Evolutionary conservation across 2,888 invertebrate genomes (phyloP).

Genomic region (Aphrophora alni): DNA sequence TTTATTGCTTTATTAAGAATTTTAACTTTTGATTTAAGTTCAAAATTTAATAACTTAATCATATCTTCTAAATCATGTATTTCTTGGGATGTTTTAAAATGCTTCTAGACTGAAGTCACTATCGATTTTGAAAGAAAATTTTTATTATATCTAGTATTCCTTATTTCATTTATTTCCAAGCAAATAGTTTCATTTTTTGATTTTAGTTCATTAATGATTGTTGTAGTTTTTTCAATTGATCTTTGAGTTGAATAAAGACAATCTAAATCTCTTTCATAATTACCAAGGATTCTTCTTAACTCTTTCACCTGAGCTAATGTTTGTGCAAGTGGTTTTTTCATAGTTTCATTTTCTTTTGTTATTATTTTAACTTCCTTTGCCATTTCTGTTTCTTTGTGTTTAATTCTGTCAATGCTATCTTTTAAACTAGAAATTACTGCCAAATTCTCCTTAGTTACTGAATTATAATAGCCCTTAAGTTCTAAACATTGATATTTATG

Average conservation of each 20-base stretch:
- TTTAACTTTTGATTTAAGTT: background rate
- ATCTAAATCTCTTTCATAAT: constrained; percentile 30
- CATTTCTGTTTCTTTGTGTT: constrained; percentile 12
- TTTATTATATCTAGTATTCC: background rate
- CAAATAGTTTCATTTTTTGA: background rate
- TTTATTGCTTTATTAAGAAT: background rate
- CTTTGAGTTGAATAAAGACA: constrained; percentile 22
- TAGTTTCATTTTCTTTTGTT: constrained; percentile 10
- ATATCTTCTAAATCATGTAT: constrained; percentile 3
- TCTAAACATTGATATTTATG: constrained; percentile 6
- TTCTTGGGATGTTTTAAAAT: background rate
- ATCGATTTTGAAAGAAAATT: no score
- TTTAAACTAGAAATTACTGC: constrained; percentile 24
- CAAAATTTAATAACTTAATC: background rate
- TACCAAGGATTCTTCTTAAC: constrained; percentile 12
- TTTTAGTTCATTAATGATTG: background rate
- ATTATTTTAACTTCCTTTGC: constrained; percentile 4
- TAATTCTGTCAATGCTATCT: constrained; percentile 14
- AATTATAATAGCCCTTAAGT: constrained; percentile 24
- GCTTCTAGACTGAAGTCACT: no score
- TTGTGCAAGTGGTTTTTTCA: constrained; percentile 9
- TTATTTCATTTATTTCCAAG: background rate
- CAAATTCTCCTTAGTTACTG: constrained; percentile 22
- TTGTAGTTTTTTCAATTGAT: constrained; percentile 4
- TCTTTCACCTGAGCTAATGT: constrained; percentile 19